These are phyloP conservation scores for Hormaphis cornu DNA, from an alignment of 1,140 invertebrate genomes.

Conservation along the genomic window DNA sequence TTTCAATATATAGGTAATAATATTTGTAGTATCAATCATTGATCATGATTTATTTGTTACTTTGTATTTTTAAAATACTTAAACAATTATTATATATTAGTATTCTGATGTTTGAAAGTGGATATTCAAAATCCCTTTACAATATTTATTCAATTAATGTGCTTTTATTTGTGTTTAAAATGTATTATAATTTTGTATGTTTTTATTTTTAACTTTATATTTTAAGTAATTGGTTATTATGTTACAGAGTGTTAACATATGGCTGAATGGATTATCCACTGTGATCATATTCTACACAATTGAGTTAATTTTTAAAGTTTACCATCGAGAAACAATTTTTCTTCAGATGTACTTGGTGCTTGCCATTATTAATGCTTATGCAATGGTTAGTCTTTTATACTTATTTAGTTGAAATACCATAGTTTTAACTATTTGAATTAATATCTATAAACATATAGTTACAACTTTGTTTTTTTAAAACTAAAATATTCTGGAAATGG, in stretches of 20 bases:
- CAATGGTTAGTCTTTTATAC: not conserved
- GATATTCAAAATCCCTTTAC: not conserved
- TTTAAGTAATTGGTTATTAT: conserved; percentile 14
- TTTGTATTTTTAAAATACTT: not conserved
- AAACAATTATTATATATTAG: no score
- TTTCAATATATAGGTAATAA: not conserved
- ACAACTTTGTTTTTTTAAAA: no score
- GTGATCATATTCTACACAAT: not conserved
- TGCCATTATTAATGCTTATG: not conserved
- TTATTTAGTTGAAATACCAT: not conserved
- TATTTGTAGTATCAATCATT: not conserved
- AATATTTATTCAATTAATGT: not conserved
- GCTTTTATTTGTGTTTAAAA: not conserved
- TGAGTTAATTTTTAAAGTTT: not conserved
- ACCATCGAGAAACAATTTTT: not conserved
- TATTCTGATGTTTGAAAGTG: not conserved
- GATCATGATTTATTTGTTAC: no score
- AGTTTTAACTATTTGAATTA: no score
- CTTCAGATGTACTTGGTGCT: not conserved
- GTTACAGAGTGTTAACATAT: conserved; percentile 23
- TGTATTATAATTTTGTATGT: no score
- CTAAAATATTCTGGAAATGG: no score
- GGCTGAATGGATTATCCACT: conserved; percentile 19
- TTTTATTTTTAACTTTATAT: not conserved
- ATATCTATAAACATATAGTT: no score